A percentile compares a stretch with the other conserved stretches of the same genome.
These are phyloP conservation scores for Blastomussa wellsi DNA, from an alignment of 92 coral and sea anemone species.

Conservation along the genomic window DNA sequence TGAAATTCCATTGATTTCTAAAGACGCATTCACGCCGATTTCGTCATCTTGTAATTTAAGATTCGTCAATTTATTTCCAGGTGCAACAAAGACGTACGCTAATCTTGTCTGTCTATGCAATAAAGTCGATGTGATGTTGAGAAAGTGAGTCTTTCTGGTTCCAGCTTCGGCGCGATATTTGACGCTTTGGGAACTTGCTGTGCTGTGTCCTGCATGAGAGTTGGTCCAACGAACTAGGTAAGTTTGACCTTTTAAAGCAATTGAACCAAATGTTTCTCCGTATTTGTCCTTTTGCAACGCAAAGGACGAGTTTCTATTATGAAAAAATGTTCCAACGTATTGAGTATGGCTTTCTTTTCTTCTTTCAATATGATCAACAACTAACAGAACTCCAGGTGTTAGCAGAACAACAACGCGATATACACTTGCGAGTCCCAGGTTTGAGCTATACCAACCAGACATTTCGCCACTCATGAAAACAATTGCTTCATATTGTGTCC, in stretches of 20 bases:
- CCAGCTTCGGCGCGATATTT: slow-evolving; percentile 45
- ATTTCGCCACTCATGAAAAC: slow-evolving; percentile 82
- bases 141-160: slow-evolving; percentile 56
- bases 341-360: slow-evolving; percentile 33
- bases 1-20: slow-evolving; percentile 17
- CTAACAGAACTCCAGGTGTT: slow-evolving; percentile 61
- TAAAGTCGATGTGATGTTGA: slow-evolving; percentile 63
- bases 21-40: not conserved
- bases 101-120: slow-evolving; percentile 22
- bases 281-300: slow-evolving; percentile 1
- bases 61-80: slow-evolving; percentile 5
- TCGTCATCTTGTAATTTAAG: slow-evolving; percentile 1
- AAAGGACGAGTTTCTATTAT: slow-evolving; percentile 66
- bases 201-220: slow-evolving; percentile 34
- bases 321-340: slow-evolving; percentile 85
- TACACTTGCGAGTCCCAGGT: slow-evolving; percentile 64
- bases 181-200: slow-evolving; percentile 26
- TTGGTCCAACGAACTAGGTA: slow-evolving; percentile 51
- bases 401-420: slow-evolving; percentile 65
- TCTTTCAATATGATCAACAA: slow-evolving; percentile 69
- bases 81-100: slow-evolving; percentile 68
- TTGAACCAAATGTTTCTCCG: slow-evolving; percentile 43
- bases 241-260: slow-evolving; percentile 25
- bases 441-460: slow-evolving; percentile 63
- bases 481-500: slow-evolving; percentile 47